phyloP scores from a whole-genome alignment of 2,113 vertebrate species.

The Brevimyrus niger region DNA sequence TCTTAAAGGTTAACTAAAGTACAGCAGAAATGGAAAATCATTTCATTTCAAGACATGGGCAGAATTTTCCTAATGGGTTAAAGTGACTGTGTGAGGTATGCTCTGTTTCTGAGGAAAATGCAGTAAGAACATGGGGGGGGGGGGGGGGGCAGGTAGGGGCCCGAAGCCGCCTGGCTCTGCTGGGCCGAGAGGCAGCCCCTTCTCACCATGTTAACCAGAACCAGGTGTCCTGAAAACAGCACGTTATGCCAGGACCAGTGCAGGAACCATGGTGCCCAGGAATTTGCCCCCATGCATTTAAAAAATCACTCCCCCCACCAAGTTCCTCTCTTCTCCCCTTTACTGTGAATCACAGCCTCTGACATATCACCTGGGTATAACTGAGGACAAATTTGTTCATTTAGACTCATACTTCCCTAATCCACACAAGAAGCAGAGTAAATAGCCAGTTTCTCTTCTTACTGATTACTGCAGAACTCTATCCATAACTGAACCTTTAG shows the following conservation, averaged over 20 bases:
- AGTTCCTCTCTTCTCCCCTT: neutral
- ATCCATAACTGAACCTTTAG: neutral
- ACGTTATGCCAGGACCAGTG: neutral
- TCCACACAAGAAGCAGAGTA: neutral
- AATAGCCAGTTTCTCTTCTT: neutral
- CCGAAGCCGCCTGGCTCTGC: constrained; percentile 15
- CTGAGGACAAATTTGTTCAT: neutral
- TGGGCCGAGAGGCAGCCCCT: neutral
- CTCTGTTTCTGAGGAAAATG: neutral
- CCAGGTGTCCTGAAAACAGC: neutral
- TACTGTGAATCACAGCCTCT: neutral
- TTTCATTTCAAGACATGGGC: neutral
- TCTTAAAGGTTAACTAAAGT: neutral
- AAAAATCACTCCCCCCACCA: neutral
- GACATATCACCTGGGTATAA: neutral
- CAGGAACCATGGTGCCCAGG: neutral
- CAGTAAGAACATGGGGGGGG: neutral
- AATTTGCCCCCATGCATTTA: neutral
- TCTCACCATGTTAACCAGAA: neutral
- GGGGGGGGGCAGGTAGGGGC: neutral
- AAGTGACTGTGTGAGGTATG: neutral
- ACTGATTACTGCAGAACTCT: neutral
- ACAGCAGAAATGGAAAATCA: neutral
- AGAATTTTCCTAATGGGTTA: neutral
- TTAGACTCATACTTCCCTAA: neutral